Base-by-base conservation (phyloP, 2,888 invertebrate genomes). In the Megaustenia siamemsis region DNA sequence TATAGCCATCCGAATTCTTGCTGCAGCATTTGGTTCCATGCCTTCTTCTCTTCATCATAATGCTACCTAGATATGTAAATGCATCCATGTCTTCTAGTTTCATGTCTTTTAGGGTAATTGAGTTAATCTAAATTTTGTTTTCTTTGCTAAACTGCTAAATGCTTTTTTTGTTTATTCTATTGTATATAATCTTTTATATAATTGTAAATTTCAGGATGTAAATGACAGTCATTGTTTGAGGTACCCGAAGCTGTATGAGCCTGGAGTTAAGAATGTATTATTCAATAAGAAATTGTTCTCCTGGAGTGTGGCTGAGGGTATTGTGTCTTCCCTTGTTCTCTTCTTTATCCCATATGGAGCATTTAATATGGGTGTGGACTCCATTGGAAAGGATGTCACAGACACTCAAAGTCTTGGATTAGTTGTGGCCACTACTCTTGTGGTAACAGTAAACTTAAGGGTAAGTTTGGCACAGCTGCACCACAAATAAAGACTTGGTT, bases 331-430 rank as follows among this genome's bases (percentile, higher is more conserved):
- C 86, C 96, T 98, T 91, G 97, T 99, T 90, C 95, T 99, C 89
- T 99, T 99, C 95, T 97, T 99, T 92, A 97, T 99, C 94, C 98
- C 99, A 0, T 99, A 99, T 93, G 95, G 98, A 93, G 97, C 98
- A 89, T 98, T 98, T 94, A 96, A 96, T 93, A 97, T 98, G 94
- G 97, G 97, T 69, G 95, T 98, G 88, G 96, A 97, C 89, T 96
- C 97, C 18, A 96, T 96, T 93, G 99, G 99, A 80, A 96, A 96
- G 92, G 97, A 97, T 92, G 95, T 98, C 92, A 97, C 97, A 87
- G 99, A 98, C 95, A 98, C 98, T 93, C 98, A 98, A 96, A 95
- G 98, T 88, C 96, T 99, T 92, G 99, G 99, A 91, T 98, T 98
- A 93, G 98, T 97, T 85, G 97, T 99, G 80, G 98, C 99, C 87